phyloP scores from a whole-genome alignment of 1,140 invertebrate species.

The Drosophila bifasciata region DNA sequence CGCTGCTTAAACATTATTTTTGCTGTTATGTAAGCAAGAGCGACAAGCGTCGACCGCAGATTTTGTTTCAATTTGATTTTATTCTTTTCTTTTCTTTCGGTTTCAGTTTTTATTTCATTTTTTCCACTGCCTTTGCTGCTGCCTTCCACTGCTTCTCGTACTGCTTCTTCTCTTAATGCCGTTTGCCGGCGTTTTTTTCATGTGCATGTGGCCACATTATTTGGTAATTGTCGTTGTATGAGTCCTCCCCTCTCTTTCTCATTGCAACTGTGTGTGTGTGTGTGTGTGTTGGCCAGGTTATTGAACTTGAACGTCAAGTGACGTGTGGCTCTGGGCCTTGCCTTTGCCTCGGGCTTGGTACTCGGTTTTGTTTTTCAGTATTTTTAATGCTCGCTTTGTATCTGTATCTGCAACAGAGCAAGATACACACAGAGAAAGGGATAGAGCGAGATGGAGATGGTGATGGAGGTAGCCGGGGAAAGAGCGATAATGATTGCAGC shows the following conservation, averaged over 20 bases:
- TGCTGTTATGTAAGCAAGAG: conserved; percentile 78
- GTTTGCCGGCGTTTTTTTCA: conserved; percentile 69
- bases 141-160: conserved; percentile 15
- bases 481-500: conserved; percentile 65
- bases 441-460: conserved; percentile 1
- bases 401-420: conserved; percentile 59
- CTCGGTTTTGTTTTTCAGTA: conserved; percentile 50
- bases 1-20: conserved; percentile 81
- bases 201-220: conserved; percentile 79
- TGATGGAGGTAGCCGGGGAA: conserved; percentile 8
- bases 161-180: conserved; percentile 18
- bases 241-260: conserved; percentile 10
- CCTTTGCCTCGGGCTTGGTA: conserved; percentile 35
- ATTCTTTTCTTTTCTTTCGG: conserved; percentile 52
- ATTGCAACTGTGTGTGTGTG: conserved; percentile 37
- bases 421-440: conserved; percentile 5
- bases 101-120: conserved; percentile 55
- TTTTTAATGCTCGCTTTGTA: conserved; percentile 60
- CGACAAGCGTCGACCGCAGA: conserved; percentile 38
- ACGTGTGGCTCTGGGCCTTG: conserved; percentile 65
- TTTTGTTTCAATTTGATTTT: conserved; percentile 63
- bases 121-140: conserved; percentile 28
- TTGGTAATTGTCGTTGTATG: conserved; percentile 73
- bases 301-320: conserved; percentile 81
- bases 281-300: conserved; percentile 78